Base-by-base conservation (phyloP, 1,140 invertebrate species). In the Chlorops oryzae region DNA sequence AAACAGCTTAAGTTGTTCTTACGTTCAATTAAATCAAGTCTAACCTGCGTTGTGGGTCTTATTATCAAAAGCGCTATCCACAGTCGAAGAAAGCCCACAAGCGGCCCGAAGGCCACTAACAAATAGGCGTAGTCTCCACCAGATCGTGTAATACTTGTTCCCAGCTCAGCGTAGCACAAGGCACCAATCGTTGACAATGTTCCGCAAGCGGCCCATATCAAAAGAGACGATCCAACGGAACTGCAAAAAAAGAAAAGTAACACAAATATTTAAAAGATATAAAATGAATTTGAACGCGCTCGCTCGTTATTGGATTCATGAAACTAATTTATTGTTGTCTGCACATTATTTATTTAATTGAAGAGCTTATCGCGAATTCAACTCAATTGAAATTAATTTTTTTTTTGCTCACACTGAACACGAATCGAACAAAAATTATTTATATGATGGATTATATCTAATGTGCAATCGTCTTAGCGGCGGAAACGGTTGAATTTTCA, bases 51-150 rank as follows among this genome's bases (percentile, higher is more conserved):
- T 6, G 82, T 84, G 3, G 89, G 90, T 55, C 90, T 77, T 50
- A 95, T 89, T 55, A 92, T 87, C 22, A 92, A 75, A 43, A 90
- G 73, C 4, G 88, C 87, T 24, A 92, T 85, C 92, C 92, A 96
- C 18, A 95, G 74, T 43, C 86, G 80, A 15, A 95, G 72, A 67
- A 96, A 96, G 3, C 87, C 92, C 1, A 88, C 84, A 10, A 96
- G 73, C n/a, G 88, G 85, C 2, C 92, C 92, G 68, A 94, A 94
- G 24, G 90, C 86, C 21, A 84, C 82, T 63, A 88, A 80, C 34
- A 92, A 86, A 71, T 93, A 93, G 3, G 88, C 87, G 73, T 92
- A 93, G 68, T 93, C 90, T 35, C 88, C 90, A 17, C 90, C 90
- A 3, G 89, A 89, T 60, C 88, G 77, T 44, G 76, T 81, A 58